Evolutionary conservation across 2,113 vertebrate genomes (phyloP), one percentile per base, ranked within the genome.

Genomic region (Prolemur simus): DNA sequence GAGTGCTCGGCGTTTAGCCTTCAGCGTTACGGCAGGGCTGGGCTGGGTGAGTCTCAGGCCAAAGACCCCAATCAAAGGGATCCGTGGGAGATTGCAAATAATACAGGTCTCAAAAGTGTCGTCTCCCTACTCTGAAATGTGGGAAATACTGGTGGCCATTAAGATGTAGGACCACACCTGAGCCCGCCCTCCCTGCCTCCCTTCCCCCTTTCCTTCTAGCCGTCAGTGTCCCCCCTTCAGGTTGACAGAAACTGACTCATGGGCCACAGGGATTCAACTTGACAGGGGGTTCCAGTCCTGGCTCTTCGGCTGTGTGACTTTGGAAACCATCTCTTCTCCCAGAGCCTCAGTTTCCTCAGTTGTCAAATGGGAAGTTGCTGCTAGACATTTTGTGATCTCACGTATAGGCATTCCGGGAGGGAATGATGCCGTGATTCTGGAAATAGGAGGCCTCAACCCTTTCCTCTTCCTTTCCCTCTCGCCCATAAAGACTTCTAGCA

Each of bases 101-200:
- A 45, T 42, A 34, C n/a, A 68, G 18, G 17, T 52, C 15, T 39
- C 34, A 21, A 27, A 34, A 37, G 32, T 63, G 14, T 6, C 11
- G 2, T 78, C 60, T 78, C 45, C 21, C 42, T 42, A 1, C 20
- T 69, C 12, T 17, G 21, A 56, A 69, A 91, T 27, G 37, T 69
- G 49, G 25, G 13, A n/a, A 58, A 63, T 45, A 1, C 34, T 17
- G 14, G 15, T 6, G 37, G 9, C 15, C 23, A 8, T 8, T 39
- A 32, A 49, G 39, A 64, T 6, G 17, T 18, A 47, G 37, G 37
- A 14, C 17, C 49, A 39, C 20, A 58, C 37, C 8, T 76, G 39
- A 25, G 11, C 52, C 11, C 1, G 15, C 10, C 17, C 27, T 32
- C 2, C 14, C 3, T 78, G 2, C 21, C 39, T 58, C 6, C 3